Conservation (phyloP, 2,797 vertebrate genomes). For the Caiman crocodilus region DNA sequence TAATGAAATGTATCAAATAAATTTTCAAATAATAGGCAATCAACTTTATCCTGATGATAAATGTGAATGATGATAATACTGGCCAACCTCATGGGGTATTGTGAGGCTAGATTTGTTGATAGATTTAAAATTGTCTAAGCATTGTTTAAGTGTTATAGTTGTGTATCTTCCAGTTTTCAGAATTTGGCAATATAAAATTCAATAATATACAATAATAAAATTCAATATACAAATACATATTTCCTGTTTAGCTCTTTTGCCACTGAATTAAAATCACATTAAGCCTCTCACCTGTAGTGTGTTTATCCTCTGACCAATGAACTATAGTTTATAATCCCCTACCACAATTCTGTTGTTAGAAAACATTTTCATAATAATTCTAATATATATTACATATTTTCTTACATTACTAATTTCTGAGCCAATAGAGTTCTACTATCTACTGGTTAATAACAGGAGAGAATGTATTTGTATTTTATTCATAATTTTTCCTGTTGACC, state of each 20-base stretch:
- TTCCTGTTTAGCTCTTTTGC: neutral
- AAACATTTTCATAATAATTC: neutral
- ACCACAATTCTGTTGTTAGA: neutral
- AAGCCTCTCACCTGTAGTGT: neutral
- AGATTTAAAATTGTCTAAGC: neutral
- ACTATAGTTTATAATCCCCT: neutral
- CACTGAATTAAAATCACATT: neutral
- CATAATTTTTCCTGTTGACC: neutral
- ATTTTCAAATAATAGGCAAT: conserved; percentile 9
- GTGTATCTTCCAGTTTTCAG: neutral
- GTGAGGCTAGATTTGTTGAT: neutral
- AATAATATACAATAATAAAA: too few species aligned
- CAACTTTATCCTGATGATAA: neutral
- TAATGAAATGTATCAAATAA: neutral
- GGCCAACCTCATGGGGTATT: neutral
- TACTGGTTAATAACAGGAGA: neutral
- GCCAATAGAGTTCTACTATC: neutral
- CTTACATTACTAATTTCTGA: conserved; percentile 16
- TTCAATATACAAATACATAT: too few species aligned
- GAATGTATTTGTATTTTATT: neutral
- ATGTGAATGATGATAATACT: neutral
- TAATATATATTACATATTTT: neutral
- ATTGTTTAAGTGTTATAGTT: neutral
- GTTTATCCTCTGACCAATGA: neutral
- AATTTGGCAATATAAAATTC: neutral